A percentile compares a stretch with the other conserved stretches of the same genome.
phyloP scores from a whole-genome alignment of 2,797 vertebrate species.

The Enteromius radiatus region DNA sequence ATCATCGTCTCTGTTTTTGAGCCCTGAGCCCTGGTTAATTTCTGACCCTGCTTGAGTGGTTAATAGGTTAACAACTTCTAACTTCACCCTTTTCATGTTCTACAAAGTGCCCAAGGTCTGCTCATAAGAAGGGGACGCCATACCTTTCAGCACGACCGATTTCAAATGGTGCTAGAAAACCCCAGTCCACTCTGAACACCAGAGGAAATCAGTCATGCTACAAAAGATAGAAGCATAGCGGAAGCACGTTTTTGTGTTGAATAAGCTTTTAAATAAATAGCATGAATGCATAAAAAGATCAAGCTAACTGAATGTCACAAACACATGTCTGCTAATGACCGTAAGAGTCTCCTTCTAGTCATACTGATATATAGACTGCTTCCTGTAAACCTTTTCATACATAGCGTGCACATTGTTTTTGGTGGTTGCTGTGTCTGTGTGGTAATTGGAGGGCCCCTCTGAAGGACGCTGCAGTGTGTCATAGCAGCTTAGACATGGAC shows the following conservation, averaged over 20 bases:
- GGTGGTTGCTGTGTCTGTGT: slow-evolving; percentile 17
- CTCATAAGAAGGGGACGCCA: slow-evolving; percentile 21
- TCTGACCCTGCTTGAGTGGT: neutral
- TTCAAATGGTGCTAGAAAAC: slow-evolving; percentile 72
- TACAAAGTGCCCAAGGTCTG: neutral
- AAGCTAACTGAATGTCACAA: neutral
- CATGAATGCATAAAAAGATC: neutral
- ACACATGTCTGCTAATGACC: neutral
- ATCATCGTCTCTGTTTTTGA: neutral
- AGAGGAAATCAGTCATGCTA: slow-evolving; percentile 67
- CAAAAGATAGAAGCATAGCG: slow-evolving; percentile 34
- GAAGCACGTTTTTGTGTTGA: neutral
- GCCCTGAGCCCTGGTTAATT: neutral
- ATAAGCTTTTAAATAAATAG: neutral
- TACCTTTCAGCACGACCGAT: slow-evolving; percentile 64
- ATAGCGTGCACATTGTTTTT: slow-evolving; percentile 33
- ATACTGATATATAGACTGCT: slow-evolving; percentile 15
- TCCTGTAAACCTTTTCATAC: slow-evolving; percentile 9
- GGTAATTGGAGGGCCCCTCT: slow-evolving; percentile 24
- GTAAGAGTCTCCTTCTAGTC: neutral
- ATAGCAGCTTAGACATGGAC: slow-evolving; percentile 60
- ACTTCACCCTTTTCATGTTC: neutral
- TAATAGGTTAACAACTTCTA: neutral
- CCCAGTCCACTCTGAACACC: slow-evolving; percentile 66
- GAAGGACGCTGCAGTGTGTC: slow-evolving; percentile 58